Conservation (phyloP, 2,113 vertebrate genomes). For the Sigmodon hispidus region DNA sequence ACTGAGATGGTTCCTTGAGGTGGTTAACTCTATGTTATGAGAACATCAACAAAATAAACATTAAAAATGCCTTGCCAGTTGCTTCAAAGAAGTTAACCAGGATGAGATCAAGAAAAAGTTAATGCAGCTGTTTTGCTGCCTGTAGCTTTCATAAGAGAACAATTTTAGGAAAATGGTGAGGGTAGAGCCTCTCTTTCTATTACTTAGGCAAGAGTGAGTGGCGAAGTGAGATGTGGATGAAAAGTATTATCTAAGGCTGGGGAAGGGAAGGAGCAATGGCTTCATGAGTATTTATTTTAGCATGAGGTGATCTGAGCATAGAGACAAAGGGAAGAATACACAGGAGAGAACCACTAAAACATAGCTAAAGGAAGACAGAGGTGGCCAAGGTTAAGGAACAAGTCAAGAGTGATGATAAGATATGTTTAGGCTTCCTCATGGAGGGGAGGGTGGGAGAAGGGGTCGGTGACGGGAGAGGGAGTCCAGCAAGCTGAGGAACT, state of each 20-base stretch:
- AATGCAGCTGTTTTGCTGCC: neutral
- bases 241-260: neutral
- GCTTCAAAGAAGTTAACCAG: neutral
- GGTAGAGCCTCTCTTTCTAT: neutral
- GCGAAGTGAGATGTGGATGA: neutral
- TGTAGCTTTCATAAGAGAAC: neutral
- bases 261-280: neutral
- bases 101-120: neutral
- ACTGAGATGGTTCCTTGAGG: neutral
- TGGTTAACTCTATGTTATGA: neutral
- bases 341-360: neutral
- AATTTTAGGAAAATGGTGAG: neutral
- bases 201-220: neutral
- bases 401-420: rapidly evolving
- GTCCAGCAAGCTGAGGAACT: neutral
- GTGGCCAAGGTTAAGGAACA: neutral
- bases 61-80: conserved; percentile 29
- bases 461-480: neutral
- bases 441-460: neutral
- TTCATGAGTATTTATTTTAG: neutral
- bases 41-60: neutral
- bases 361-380: rapidly evolving
- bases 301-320: neutral
- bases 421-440: neutral
- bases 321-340: neutral